Conservation (phyloP, 2,797 vertebrate species). For the Diplodus puntazzo region DNA sequence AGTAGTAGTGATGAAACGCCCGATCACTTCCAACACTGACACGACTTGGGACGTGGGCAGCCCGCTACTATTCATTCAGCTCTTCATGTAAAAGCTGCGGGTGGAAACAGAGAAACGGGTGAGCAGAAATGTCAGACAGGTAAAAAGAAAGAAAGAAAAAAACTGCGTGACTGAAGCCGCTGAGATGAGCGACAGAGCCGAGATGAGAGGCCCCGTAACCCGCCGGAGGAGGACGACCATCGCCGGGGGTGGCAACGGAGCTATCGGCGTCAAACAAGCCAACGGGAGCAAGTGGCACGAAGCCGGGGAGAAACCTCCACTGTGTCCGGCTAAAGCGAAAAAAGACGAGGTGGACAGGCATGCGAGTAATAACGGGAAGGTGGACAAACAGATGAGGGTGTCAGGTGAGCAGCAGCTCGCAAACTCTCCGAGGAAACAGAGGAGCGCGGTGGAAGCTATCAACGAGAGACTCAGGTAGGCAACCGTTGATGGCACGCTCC, state of each 20-base stretch:
- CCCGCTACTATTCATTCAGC: background rate
- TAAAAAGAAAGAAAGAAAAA: constrained; percentile 33
- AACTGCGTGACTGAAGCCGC: constrained; percentile 29
- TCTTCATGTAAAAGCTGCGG: background rate
- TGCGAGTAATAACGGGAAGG: constrained; percentile 46
- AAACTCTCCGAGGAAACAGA: constrained; percentile 59
- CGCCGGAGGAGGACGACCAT: constrained; percentile 82
- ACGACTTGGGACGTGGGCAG: background rate
- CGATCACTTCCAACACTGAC: constrained; percentile 1
- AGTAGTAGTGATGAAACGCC: constrained; percentile 30
- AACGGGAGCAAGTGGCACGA: constrained; percentile 74
- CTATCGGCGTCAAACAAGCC: constrained; percentile 63
- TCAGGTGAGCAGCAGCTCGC: constrained; percentile 17
- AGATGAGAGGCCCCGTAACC: constrained; percentile 70
- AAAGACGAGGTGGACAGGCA: constrained; percentile 31
- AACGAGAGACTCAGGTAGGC: constrained; percentile 79
- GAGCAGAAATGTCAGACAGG: constrained; percentile 54
- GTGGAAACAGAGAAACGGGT: background rate
- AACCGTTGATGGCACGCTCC: background rate
- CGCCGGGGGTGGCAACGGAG: constrained; percentile 50
- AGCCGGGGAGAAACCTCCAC: constrained; percentile 46
- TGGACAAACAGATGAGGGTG: constrained; percentile 38
- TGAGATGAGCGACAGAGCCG: constrained; percentile 82
- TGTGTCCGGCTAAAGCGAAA: constrained; percentile 37
- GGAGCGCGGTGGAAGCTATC: constrained; percentile 66